phyloP scores from a whole-genome alignment of 2,113 vertebrate species.

The Tretioscincus oriximinensis region DNA sequence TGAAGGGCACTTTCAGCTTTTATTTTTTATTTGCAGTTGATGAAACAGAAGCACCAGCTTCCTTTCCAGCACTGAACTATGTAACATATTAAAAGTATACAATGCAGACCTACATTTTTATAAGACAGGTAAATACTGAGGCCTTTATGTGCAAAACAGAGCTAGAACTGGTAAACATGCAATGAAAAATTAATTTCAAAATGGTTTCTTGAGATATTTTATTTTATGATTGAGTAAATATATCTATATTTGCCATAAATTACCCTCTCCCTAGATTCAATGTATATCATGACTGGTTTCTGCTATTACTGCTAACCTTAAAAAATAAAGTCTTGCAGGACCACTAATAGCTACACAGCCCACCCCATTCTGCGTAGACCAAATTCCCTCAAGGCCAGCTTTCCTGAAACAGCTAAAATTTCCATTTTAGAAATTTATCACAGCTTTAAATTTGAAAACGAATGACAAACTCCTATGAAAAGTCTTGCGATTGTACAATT shows the following conservation, averaged over 20 bases:
- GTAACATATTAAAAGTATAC: background rate
- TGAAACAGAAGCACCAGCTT: background rate
- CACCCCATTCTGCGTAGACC: no score
- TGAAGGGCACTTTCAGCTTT: background rate
- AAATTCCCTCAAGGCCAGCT: background rate
- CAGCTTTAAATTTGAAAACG: background rate
- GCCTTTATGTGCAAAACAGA: background rate
- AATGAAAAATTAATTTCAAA: background rate
- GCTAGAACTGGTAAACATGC: background rate
- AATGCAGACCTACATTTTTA: background rate
- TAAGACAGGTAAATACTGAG: no score
- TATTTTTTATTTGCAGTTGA: background rate
- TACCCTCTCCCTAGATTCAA: background rate
- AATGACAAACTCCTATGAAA: background rate
- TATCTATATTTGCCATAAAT: no score
- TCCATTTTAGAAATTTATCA: background rate
- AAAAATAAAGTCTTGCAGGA: background rate
- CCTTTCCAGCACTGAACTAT: no score
- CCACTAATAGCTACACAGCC: background rate
- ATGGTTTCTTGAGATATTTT: background rate
- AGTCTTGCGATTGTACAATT: background rate
- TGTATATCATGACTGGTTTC: background rate
- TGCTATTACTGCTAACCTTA: background rate
- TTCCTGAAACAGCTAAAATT: background rate
- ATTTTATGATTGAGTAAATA: no score